These are phyloP conservation scores for Oreortyx pictus DNA, from an alignment of 2,797 vertebrate genomes.

Conservation along the genomic window DNA sequence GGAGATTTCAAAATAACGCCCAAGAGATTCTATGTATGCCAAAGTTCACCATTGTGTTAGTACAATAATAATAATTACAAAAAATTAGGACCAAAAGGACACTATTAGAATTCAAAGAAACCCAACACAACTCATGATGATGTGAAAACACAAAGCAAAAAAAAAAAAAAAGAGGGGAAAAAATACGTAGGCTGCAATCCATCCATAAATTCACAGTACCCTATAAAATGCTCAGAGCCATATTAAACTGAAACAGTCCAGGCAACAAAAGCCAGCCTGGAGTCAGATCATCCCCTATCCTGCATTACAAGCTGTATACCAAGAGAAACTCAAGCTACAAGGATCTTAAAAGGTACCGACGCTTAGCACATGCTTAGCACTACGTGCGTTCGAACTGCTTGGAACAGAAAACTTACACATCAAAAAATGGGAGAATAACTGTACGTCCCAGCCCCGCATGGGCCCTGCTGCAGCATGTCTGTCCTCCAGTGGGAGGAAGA, in stretches of 20 bases:
- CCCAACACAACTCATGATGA: neutral
- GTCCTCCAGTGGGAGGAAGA: neutral
- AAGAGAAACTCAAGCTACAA: neutral
- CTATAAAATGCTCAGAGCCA: neutral
- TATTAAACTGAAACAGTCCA: neutral
- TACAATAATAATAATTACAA: neutral
- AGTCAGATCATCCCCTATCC: neutral
- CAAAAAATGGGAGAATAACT: neutral
- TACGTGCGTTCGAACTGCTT: neutral
- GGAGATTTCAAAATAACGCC: conserved; percentile 29
- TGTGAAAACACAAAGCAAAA: neutral
- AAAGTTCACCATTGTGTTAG: neutral
- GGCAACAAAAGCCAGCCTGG: neutral
- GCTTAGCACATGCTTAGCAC: neutral
- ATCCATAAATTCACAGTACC: neutral
- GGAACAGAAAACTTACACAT: neutral
- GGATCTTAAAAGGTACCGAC: neutral
- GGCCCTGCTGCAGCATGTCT: neutral
- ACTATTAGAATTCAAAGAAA: neutral
- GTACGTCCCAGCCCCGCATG: accelerated
- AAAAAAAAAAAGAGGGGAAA: too few relatives aligned
- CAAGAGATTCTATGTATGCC: neutral
- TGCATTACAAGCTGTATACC: neutral
- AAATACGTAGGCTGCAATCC: neutral
- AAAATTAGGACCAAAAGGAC: neutral